phyloP scores from a whole-genome alignment of 2,113 vertebrate species.

The Polypterus senegalus region DNA sequence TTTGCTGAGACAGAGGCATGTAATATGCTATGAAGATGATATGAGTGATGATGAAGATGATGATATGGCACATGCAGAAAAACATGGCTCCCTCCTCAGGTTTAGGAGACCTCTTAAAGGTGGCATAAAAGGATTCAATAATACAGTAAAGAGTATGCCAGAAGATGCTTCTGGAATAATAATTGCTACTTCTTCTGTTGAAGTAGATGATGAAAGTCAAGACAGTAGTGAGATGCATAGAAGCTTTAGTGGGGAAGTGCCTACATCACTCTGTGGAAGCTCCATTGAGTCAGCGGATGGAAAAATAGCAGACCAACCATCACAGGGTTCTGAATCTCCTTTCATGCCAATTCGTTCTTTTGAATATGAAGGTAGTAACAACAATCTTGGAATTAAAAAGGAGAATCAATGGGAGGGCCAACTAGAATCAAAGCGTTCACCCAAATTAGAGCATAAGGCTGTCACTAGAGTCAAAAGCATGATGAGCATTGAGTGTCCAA shows the following conservation, averaged over 20 bases:
- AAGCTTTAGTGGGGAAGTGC: constrained; percentile 31
- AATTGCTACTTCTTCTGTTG: constrained; percentile 31
- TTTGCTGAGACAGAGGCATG: constrained; percentile 63
- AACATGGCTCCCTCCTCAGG: constrained; percentile 13
- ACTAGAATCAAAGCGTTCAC: constrained; percentile 56
- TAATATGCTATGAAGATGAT: constrained; percentile 61
- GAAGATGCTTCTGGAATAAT: constrained; percentile 31
- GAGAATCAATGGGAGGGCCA: constrained; percentile 40
- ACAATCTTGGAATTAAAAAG: constrained; percentile 40
- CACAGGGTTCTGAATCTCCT: constrained; percentile 33
- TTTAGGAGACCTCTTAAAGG: constrained; percentile 26
- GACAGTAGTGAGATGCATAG: constrained; percentile 31
- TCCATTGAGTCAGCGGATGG: constrained; percentile 39
- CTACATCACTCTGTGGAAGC: constrained; percentile 33
- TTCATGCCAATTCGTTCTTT: constrained; percentile 39
- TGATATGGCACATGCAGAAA: constrained; percentile 21
- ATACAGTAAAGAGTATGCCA: constrained; percentile 12
- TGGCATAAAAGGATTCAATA: constrained; percentile 15
- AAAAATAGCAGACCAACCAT: constrained; percentile 2
- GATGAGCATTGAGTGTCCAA: constrained; percentile 50
- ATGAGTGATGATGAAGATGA: constrained; percentile 54
- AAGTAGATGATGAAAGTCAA: constrained; percentile 33
- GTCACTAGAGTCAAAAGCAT: constrained; percentile 55
- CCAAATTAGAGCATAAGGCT: constrained; percentile 70
- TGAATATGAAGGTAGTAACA: constrained; percentile 29